Evolutionary conservation across 2,888 invertebrate species (phyloP).

Genomic region (Corbicula japonica): DNA sequence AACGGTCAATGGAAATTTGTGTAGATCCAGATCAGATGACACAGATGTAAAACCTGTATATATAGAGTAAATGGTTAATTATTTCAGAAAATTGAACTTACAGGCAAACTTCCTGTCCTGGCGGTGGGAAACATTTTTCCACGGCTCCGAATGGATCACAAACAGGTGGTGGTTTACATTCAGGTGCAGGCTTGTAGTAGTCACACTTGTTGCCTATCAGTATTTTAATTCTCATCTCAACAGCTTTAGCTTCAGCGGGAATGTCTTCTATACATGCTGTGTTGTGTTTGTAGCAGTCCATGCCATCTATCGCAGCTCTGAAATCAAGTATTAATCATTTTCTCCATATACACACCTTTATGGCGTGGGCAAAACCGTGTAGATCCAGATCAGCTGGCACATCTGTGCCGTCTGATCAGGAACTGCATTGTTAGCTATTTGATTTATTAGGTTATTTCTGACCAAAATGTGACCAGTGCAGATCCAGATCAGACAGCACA

Average conservation of each 20-base stretch:
- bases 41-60: neutral
- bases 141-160: conserved; percentile 41
- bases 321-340: too few relatives aligned
- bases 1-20: neutral
- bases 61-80: neutral
- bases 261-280: neutral
- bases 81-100: neutral
- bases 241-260: neutral
- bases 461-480: too few relatives aligned
- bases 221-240: neutral
- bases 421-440: too few relatives aligned
- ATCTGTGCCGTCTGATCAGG: too few relatives aligned
- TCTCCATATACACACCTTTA: too few relatives aligned
- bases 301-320: conserved; percentile 13
- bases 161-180: conserved; percentile 27
- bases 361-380: too few relatives aligned
- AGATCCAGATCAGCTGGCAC: too few relatives aligned
- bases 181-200: neutral
- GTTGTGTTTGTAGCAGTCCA: conserved; percentile 13
- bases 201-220: conserved; percentile 1
- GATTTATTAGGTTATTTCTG: too few relatives aligned
- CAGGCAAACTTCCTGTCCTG: neutral
- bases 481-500: too few relatives aligned
- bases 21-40: neutral
- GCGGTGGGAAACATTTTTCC: conserved; percentile 34